These are phyloP conservation scores for Meloidogyne floridensis DNA, from an alignment of 1,140 invertebrate genomes.

Conservation along the genomic window DNA sequence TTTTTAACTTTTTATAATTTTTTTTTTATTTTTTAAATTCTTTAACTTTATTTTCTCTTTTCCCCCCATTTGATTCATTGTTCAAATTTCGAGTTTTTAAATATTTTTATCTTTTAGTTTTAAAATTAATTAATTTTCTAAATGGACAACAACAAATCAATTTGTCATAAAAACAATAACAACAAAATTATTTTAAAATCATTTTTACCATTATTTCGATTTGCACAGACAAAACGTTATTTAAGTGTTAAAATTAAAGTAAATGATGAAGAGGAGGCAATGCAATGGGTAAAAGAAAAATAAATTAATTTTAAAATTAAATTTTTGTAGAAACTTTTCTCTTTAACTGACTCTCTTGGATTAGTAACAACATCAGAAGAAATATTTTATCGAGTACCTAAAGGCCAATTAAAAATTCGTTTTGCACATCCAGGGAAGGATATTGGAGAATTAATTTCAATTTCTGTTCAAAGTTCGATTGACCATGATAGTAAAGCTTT, in stretches of 20 bases:
- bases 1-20: too few relatives aligned
- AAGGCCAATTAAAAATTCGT: slow-evolving; percentile 37
- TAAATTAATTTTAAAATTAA: too few relatives aligned
- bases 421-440: slow-evolving; percentile 35
- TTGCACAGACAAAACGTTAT: slow-evolving; percentile 14
- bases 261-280: slow-evolving; percentile 25
- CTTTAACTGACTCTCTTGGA: slow-evolving; percentile 28
- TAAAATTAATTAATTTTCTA: background rate
- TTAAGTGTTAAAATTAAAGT: slow-evolving; percentile 27
- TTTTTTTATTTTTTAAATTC: background rate
- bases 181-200: slow-evolving; percentile 7
- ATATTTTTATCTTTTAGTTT: too few relatives aligned
- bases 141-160: background rate
- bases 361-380: slow-evolving; percentile 25
- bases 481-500: background rate
- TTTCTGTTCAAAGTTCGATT: background rate
- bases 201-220: slow-evolving; percentile 3
- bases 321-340: slow-evolving; percentile 8
- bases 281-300: slow-evolving; percentile 13
- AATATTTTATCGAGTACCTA: slow-evolving; percentile 33
- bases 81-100: background rate
- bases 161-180: background rate
- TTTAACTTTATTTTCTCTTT: too few relatives aligned
- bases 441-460: slow-evolving; percentile 35
- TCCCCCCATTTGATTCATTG: background rate